Evolutionary conservation across 2,797 vertebrate species (phyloP).

Genomic region (Borostomias antarcticus): DNA sequence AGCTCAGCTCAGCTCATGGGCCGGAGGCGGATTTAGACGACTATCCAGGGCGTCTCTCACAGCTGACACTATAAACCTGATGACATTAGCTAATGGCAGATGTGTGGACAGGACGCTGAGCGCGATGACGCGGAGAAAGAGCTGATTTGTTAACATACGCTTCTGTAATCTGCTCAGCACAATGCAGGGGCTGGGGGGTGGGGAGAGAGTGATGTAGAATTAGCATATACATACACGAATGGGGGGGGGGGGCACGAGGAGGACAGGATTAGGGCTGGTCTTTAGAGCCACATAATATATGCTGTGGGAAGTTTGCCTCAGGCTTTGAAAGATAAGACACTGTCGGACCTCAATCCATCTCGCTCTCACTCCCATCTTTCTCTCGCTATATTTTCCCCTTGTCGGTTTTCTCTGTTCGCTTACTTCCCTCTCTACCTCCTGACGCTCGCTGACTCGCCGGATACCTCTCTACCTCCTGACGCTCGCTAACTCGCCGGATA

Average conservation of each 20-base stretch:
- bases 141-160: not conserved
- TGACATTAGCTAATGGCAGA: not conserved
- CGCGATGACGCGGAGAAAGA: not conserved
- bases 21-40: not conserved
- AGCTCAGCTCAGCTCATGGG: too few species aligned
- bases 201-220: constrained; percentile 1
- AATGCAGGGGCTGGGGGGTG: not conserved
- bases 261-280: constrained; percentile 9
- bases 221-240: constrained; percentile 12
- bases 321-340: not conserved
- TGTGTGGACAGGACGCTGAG: not conserved
- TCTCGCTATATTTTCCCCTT: too few species aligned
- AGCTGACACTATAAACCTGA: not conserved
- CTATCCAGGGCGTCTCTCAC: not conserved
- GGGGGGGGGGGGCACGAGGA: not conserved
- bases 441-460: too few species aligned
- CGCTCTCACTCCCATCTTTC: not conserved
- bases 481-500: too few species aligned
- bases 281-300: constrained; percentile 17
- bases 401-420: too few species aligned
- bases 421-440: too few species aligned
- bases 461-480: too few species aligned
- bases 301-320: constrained; percentile 13
- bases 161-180: constrained; percentile 3
- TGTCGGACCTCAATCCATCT: not conserved